Conservation (phyloP, 1,140 invertebrate genomes). For the Trichonephila clavipes region DNA sequence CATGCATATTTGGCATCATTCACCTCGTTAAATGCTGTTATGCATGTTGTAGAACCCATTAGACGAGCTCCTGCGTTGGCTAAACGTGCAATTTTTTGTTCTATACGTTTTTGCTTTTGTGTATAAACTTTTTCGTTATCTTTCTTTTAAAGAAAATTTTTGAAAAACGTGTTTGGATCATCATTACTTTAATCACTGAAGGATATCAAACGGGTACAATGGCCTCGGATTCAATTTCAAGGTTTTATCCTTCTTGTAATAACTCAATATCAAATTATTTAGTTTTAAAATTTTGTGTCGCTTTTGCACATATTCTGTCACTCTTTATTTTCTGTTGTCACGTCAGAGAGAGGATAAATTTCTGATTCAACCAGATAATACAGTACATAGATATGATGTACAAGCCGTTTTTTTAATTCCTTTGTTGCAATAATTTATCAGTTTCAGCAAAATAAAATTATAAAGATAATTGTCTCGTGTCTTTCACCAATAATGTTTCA, state of each 20-base stretch:
- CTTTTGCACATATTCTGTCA: too few species aligned
- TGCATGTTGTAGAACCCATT: constrained; percentile 52
- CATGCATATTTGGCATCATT: constrained; percentile 67
- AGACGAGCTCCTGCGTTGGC: constrained; percentile 1
- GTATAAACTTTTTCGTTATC: neutral
- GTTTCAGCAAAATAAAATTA: too few species aligned
- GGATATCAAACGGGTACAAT: constrained; percentile 10
- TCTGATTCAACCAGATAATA: too few species aligned
- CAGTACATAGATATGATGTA: too few species aligned
- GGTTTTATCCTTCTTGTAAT: neutral
- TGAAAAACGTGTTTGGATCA: neutral
- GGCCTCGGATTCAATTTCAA: constrained; percentile 30
- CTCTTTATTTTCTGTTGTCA: too few species aligned
- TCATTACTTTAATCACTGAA: neutral
- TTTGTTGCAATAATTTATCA: too few species aligned
- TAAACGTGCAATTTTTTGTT: constrained; percentile 28
- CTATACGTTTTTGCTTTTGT: neutral
- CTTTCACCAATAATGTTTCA: too few species aligned
- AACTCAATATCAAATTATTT: neutral
- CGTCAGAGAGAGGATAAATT: too few species aligned
- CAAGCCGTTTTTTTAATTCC: too few species aligned
- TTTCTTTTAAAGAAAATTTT: neutral
- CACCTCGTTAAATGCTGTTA: constrained; percentile 65
- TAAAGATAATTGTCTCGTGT: too few species aligned
- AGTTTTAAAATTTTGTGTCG: too few species aligned